Base-by-base conservation (phyloP, 1,140 invertebrate species). In the Trachymyrmex cornetzi region DNA sequence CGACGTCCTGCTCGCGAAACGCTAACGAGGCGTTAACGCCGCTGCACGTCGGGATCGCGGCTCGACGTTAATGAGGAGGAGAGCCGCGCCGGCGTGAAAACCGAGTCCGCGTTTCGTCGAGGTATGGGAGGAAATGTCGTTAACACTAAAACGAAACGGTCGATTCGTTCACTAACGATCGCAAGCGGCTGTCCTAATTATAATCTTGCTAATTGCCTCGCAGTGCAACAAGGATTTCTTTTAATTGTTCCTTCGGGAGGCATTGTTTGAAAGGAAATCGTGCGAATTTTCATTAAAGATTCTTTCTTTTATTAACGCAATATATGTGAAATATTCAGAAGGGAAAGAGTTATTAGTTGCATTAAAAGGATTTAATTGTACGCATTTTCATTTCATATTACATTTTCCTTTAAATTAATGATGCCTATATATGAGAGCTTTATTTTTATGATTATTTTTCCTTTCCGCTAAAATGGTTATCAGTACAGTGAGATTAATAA, bases 11-110 rank as follows among this genome's bases (percentile, higher is more conserved):
- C 87, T 86, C 87, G 91, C 89, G 89, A 93, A 93, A 92, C 86
- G 90, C 93, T 94, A 94, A 94, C 93, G 92, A 94, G 93, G 87
- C 89, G 93, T 93, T 90, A 93, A 94, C 91, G 79, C 86, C 89
- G 87, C 88, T 84, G 80, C 88, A 80, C 72, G 85, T 87, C 87
- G 81, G 85, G 82, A 88, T 75, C 88, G 82, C 67, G 80, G 53
- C 77, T 14, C 69, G 89, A 89, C 88, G 91, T 89, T 93, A 93
- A 93, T 92, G 92, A 93, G 92, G 88, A 91, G 87, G 80, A 81
- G 89, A 48, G 16, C 50, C 59, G 71, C 48, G 69, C 48, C 75
- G 59, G 67, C 30, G 61, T 53, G 34, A 67, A 86, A 69, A 75
- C 22, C 67, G 27, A 57, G 55, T 19, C 24, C 34, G 66, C 64